Conservation (phyloP, 2,888 invertebrate genomes). For the Chloroclysta siterata region DNA sequence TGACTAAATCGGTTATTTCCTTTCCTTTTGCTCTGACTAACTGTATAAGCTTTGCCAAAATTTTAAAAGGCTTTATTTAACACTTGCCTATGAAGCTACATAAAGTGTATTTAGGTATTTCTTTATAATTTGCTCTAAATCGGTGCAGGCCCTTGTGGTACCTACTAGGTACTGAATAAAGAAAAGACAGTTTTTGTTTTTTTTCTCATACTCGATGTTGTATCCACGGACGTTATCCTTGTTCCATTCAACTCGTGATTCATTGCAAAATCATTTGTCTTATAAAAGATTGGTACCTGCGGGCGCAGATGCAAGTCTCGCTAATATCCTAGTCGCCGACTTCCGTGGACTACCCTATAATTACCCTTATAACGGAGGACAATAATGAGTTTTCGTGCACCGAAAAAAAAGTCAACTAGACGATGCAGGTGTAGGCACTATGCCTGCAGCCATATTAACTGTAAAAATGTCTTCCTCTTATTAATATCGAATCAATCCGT, state of each 20-base stretch:
- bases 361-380: slow-evolving; percentile 38
- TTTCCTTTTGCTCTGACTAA: background rate
- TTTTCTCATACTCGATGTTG: too few relatives aligned
- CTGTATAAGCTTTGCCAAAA: background rate
- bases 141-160: too few relatives aligned
- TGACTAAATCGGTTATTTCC: background rate
- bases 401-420: slow-evolving; percentile 61
- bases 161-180: too few relatives aligned
- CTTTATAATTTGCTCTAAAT: too few relatives aligned
- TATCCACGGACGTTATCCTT: background rate
- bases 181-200: too few relatives aligned
- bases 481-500: slow-evolving; percentile 83
- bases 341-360: slow-evolving; percentile 40
- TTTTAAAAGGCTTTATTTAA: too few relatives aligned
- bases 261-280: slow-evolving; percentile 31
- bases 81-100: too few relatives aligned
- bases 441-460: slow-evolving; percentile 48
- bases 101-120: too few relatives aligned
- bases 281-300: slow-evolving; percentile 15
- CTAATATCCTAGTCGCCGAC: slow-evolving; percentile 43
- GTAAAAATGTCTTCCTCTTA: slow-evolving; percentile 58
- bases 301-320: slow-evolving; percentile 33
- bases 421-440: slow-evolving; percentile 41
- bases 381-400: slow-evolving; percentile 41
- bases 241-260: background rate